Evolutionary conservation across 2,113 vertebrate genomes (phyloP).

Genomic region (Carollia perspicillata): DNA sequence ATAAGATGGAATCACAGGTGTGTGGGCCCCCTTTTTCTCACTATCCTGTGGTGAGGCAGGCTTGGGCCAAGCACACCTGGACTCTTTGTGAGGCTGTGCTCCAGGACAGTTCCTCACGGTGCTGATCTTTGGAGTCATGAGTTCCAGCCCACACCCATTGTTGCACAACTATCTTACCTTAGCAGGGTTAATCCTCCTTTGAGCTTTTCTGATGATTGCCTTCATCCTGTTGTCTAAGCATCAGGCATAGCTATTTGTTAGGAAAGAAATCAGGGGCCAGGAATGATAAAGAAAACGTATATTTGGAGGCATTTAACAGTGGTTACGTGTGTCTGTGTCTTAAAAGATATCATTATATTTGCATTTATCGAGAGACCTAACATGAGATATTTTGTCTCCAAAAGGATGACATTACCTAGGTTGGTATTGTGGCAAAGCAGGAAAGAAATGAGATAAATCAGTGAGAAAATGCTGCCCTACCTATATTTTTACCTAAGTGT

Average conservation of each 20-base stretch:
- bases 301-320: neutral
- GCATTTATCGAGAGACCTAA: slow-evolving; percentile 13
- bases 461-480: neutral
- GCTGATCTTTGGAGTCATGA: neutral
- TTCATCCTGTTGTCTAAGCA: neutral
- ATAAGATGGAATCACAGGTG: neutral
- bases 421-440: neutral
- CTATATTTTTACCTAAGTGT: slow-evolving; percentile 30
- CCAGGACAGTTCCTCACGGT: neutral
- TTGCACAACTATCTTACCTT: neutral
- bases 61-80: neutral
- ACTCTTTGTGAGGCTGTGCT: neutral
- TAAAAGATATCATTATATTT: slow-evolving; percentile 25
- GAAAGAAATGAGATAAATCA: neutral
- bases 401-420: slow-evolving; percentile 14
- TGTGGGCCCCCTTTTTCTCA: neutral
- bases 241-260: neutral
- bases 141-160: neutral
- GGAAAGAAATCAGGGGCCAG: slow-evolving; percentile 10
- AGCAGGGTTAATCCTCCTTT: neutral
- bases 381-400: neutral
- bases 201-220: neutral
- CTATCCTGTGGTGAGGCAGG: neutral
- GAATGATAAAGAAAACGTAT: slow-evolving; percentile 15
- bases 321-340: neutral